Evolutionary conservation across 2,888 invertebrate genomes (phyloP).

Genomic region (Diogma glabrata): DNA sequence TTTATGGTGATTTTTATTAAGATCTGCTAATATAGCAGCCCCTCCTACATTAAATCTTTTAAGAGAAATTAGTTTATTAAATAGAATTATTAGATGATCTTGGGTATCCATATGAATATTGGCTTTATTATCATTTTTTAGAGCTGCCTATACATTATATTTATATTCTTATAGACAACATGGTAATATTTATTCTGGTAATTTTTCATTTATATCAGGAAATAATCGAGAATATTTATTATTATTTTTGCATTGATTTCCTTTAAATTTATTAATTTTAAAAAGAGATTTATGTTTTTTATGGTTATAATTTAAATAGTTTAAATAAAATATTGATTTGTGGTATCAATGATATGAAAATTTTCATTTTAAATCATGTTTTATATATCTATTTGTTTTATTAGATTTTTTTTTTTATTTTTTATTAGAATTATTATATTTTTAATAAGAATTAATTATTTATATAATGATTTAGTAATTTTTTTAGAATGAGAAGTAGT

Average conservation of each 20-base stretch:
- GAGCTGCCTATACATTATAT: constrained; percentile 50
- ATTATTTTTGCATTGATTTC: constrained; percentile 49
- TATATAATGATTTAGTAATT: constrained; percentile 37
- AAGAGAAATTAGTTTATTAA: constrained; percentile 52
- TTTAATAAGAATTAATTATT: constrained; percentile 36
- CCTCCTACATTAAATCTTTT: constrained; percentile 57
- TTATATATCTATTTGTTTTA: constrained; percentile 41
- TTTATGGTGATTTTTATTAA: constrained; percentile 54
- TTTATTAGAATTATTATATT: constrained; percentile 34
- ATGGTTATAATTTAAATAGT: constrained; percentile 50
- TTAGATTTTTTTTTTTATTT: constrained; percentile 41
- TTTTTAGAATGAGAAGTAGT: constrained; percentile 46
- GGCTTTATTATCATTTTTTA: constrained; percentile 50
- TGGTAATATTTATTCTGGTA: constrained; percentile 41
- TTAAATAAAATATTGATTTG: constrained; percentile 57
- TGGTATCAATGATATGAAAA: constrained; percentile 46
- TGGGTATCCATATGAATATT: constrained; percentile 41
- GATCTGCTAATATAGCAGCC: constrained; percentile 50
- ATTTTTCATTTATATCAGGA: constrained; percentile 41
- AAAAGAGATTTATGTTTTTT: constrained; percentile 41
- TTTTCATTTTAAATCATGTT: constrained; percentile 41
- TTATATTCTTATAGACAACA: constrained; percentile 52
- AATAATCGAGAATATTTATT: constrained; percentile 46
- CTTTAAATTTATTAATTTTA: constrained; percentile 50
- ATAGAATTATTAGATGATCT: constrained; percentile 44